Base-by-base conservation (phyloP, 2,797 vertebrate species). In the Sparidentex hasta region DNA sequence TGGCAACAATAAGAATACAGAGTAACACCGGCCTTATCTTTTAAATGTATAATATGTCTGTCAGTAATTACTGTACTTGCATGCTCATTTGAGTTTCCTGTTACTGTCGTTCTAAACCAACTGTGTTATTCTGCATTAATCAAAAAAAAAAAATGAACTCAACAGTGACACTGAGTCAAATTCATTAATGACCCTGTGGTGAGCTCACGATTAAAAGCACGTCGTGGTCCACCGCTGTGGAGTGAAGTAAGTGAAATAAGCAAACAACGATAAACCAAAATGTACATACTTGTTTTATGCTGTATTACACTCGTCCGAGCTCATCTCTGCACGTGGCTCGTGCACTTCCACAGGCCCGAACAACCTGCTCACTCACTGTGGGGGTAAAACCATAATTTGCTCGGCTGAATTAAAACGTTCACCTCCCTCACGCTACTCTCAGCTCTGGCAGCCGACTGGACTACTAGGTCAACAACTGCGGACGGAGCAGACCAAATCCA, bases 401-500 rank as follows among this genome's bases (percentile, higher is more conserved):
- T 76, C 11, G 12, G 62, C 73, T 80, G 71, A 76, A 87, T 74
- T 68, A 82, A 86, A 83, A 83, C 43, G 72, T 78, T 80, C 66
- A 77, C 71, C 66, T 61, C 51, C 43, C 50, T 33, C 48, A 41
- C 85, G 74, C 44, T 52, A n/a, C 43, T 43, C 27, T 58, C 65
- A 13, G 65, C 64, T 63, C 38, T 65, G 80, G 85, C 77, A 77
- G 67, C 71, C 20, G 38, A 80, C 61, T 67, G 58, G 27, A 62
- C 61, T 14, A 65, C 64, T 21, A 76, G 83, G 88, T 90, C 88
- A 86, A 80, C 79, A 73, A 76, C 72, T 74, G 75, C 27, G 69
- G 81, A 80, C 11, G 18, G 58, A 74, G 74, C 51, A 4, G 59
- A 25, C 68, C 63, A 64, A 74, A 83, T 85, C 79, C 64, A 71